Conservation (phyloP, 1,140 invertebrate species). For the Eumaeus atala region DNA sequence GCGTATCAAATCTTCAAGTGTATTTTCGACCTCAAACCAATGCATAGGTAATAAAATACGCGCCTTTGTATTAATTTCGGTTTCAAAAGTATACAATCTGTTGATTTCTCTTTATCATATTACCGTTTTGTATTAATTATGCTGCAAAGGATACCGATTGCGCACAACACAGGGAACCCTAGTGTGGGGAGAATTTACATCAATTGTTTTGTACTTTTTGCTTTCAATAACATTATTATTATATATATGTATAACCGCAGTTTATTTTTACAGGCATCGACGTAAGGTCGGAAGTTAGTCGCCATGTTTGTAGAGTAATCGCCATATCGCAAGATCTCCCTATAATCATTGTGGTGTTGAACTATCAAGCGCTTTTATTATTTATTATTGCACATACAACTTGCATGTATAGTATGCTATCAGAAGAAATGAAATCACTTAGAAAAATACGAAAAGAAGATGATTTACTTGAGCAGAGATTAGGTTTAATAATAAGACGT, state of each 20-base stretch:
- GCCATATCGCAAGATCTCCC: background rate
- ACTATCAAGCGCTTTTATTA: background rate
- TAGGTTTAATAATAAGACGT: background rate
- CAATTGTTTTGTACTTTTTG: too few species aligned
- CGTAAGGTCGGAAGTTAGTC: background rate
- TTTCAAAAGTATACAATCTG: too few species aligned
- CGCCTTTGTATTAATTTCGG: too few species aligned
- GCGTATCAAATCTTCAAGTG: background rate
- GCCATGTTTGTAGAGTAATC: background rate
- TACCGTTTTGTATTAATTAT: too few species aligned
- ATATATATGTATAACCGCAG: too few species aligned
- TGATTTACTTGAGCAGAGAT: background rate
- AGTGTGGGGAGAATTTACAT: too few species aligned
- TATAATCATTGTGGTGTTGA: background rate
- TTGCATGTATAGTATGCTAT: background rate
- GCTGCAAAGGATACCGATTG: too few species aligned
- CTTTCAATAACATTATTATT: too few species aligned
- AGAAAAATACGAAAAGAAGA: background rate
- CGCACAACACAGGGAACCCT: too few species aligned
- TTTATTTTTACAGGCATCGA: background rate
- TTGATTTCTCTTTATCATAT: too few species aligned
- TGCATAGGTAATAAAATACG: background rate
- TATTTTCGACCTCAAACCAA: background rate
- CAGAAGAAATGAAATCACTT: background rate
- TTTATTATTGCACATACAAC: background rate